Percentiles rank a stretch among this genome's conserved stretches.
phyloP scores from a whole-genome alignment of 1,140 invertebrate genomes.

The Aphidius ervi region DNA sequence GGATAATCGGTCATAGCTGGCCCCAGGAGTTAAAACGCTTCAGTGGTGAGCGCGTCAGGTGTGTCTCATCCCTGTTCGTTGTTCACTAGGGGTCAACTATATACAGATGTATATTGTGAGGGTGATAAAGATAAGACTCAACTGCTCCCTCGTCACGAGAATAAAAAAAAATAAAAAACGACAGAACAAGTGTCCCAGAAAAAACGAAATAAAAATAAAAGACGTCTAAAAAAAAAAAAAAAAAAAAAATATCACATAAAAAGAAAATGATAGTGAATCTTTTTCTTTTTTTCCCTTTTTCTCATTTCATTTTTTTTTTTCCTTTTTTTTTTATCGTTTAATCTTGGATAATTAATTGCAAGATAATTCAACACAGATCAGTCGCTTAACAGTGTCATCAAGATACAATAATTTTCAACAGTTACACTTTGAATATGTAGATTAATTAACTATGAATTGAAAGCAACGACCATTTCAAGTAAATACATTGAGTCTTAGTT shows the following conservation, averaged over 20 bases:
- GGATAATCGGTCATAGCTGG: slow-evolving; percentile 11
- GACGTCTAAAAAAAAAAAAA: not conserved
- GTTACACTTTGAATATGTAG: slow-evolving; percentile 24
- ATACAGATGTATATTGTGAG: not conserved
- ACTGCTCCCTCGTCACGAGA: too few relatives aligned
- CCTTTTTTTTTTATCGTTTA: not conserved
- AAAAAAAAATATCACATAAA: not conserved
- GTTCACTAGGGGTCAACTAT: not conserved
- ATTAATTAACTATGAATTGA: slow-evolving; percentile 17
- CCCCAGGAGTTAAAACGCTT: slow-evolving; percentile 4
- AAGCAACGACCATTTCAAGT: slow-evolving; percentile 8
- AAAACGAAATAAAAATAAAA: not conserved
- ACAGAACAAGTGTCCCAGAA: not conserved
- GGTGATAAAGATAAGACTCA: not conserved
- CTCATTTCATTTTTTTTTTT: not conserved
- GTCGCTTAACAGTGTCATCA: not conserved
- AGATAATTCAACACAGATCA: slow-evolving; percentile 11
- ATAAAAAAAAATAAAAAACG: too few relatives aligned
- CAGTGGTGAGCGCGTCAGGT: slow-evolving; percentile 1
- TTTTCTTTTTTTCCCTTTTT: not conserved
- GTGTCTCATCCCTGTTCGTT: slow-evolving; percentile 12
- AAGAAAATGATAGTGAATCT: not conserved
- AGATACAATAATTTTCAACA: slow-evolving; percentile 15
- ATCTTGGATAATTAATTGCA: slow-evolving; percentile 12
- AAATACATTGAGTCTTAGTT: too few relatives aligned